Conservation (phyloP, 2,113 vertebrate species). For the Eubucco bourcierii region DNA sequence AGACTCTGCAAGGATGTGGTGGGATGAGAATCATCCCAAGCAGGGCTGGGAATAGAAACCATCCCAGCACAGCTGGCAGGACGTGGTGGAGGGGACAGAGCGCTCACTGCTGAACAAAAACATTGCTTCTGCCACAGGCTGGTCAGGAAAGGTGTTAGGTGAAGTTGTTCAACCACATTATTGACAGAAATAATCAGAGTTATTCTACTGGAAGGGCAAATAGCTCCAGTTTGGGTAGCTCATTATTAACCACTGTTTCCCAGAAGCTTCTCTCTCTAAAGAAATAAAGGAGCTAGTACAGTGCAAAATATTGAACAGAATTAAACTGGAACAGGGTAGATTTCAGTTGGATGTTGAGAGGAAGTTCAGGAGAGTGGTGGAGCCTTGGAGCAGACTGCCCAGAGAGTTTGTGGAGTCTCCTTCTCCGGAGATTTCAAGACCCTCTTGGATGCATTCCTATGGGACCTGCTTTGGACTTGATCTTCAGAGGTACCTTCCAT, state of each 20-base stretch:
- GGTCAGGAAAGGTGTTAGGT: neutral
- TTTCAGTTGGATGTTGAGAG: no score
- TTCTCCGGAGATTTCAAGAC: no score
- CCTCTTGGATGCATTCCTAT: no score
- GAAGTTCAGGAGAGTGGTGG: no score
- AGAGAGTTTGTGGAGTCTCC: neutral
- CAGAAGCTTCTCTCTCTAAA: neutral
- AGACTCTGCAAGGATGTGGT: neutral
- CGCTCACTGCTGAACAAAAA: neutral
- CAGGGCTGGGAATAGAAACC: neutral
- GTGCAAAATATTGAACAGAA: neutral
- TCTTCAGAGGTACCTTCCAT: no score
- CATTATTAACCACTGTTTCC: rapidly evolving
- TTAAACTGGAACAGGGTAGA: no score
- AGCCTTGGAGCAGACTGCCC: no score
- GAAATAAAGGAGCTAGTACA: rapidly evolving
- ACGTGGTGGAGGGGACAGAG: neutral
- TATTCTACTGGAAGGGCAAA: rapidly evolving
- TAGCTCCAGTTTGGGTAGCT: neutral
- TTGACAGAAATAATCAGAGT: neutral
- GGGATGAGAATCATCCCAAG: neutral
- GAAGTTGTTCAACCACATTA: rapidly evolving
- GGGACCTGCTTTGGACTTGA: no score
- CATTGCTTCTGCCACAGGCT: neutral
- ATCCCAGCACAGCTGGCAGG: rapidly evolving